These are phyloP conservation scores for Melanaphis sacchari DNA, from an alignment of 1,140 invertebrate genomes.

Conservation along the genomic window DNA sequence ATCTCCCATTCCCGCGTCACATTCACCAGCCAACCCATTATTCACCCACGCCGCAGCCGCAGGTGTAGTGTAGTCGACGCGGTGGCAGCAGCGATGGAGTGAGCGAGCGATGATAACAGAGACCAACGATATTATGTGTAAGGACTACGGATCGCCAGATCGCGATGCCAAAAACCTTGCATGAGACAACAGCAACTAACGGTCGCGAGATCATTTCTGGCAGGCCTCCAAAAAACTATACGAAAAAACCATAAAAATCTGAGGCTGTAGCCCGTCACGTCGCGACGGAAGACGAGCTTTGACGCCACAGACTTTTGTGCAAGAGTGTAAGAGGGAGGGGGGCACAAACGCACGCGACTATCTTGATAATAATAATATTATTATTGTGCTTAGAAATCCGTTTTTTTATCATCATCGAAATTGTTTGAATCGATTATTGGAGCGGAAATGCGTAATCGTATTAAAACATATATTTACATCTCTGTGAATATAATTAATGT, in stretches of 20 bases:
- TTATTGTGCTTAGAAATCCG: too few relatives aligned
- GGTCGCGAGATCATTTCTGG: not conserved
- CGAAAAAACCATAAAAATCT: slow-evolving; percentile 2
- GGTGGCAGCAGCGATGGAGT: not conserved
- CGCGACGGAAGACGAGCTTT: not conserved
- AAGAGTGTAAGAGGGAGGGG: too few relatives aligned
- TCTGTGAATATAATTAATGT: too few relatives aligned
- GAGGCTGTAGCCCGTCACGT: too few relatives aligned
- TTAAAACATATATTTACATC: too few relatives aligned
- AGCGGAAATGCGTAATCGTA: not conserved
- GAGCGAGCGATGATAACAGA: not conserved
- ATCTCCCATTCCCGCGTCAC: not conserved
- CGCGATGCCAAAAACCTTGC: slow-evolving; percentile 23
- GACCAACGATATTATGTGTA: not conserved
- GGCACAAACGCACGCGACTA: not conserved
- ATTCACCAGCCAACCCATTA: not conserved
- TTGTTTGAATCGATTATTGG: not conserved
- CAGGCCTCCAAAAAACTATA: not conserved
- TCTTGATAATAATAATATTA: too few relatives aligned
- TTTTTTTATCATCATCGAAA: not conserved
- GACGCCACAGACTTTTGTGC: not conserved
- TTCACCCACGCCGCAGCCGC: not conserved
- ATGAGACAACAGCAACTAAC: not conserved
- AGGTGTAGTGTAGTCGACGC: not conserved
- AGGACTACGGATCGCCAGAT: not conserved